phyloP scores from a whole-genome alignment of 2,888 invertebrate species.

The Cyaniris semiargus region DNA sequence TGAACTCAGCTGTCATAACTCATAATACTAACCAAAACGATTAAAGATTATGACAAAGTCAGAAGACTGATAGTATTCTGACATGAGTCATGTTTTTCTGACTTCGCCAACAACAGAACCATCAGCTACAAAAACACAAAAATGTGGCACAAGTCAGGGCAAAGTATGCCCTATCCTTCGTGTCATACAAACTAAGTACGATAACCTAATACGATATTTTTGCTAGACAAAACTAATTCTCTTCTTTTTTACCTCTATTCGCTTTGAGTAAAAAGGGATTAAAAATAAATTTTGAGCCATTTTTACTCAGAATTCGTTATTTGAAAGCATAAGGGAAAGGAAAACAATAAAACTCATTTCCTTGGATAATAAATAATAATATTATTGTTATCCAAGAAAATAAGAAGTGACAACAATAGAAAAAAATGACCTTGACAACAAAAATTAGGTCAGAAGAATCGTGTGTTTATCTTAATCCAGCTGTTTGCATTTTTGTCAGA shows the following conservation, averaged over 20 bases:
- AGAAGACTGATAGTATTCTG: neutral
- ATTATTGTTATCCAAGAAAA: neutral
- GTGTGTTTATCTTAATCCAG: neutral
- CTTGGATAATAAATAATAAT: neutral
- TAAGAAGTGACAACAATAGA: neutral
- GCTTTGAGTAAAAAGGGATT: neutral
- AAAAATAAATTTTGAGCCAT: neutral
- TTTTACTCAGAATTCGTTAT: neutral
- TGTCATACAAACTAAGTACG: no score
- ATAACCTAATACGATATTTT: no score
- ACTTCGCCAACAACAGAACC: neutral
- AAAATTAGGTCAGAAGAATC: constrained; percentile 13
- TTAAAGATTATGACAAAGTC: neutral
- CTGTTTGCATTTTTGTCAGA: neutral
- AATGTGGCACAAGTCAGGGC: no score
- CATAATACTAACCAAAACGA: neutral
- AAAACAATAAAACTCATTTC: neutral
- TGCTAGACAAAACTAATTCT: neutral
- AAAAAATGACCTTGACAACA: neutral
- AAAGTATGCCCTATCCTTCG: no score
- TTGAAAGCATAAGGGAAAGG: neutral
- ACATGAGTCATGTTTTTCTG: neutral
- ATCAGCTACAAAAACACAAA: neutral
- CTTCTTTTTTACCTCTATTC: neutral
- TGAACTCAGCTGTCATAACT: neutral